Evolutionary conservation across 2,113 vertebrate genomes (phyloP).

Genomic region (human): DNA sequence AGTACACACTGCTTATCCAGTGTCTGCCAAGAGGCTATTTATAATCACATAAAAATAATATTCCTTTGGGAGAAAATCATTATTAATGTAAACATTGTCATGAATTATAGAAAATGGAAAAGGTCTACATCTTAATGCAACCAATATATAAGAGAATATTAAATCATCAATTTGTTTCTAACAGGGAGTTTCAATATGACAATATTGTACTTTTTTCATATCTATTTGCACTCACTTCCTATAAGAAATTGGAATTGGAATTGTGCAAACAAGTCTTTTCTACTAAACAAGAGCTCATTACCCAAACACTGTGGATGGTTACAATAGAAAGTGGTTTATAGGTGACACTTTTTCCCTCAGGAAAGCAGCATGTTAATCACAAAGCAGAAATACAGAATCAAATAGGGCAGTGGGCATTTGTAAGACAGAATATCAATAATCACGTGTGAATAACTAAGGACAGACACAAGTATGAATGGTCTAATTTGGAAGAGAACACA

Average conservation of each 20-base stretch:
- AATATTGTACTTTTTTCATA: background rate
- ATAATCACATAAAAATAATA: conserved; percentile 34
- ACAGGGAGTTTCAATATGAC: background rate
- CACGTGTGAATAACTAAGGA: background rate
- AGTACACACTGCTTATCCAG: conserved; percentile 9
- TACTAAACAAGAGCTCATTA: background rate
- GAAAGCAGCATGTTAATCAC: background rate
- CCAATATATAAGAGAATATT: background rate
- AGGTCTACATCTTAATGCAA: background rate
- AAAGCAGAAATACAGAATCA: background rate
- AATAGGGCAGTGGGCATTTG: background rate
- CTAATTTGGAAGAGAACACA: background rate
- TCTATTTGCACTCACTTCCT: conserved; percentile 12
- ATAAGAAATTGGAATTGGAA: background rate
- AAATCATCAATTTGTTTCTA: conserved; percentile 17
- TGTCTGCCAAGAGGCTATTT: conserved; percentile 13
- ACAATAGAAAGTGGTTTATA: background rate
- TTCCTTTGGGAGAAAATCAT: conserved; percentile 17
- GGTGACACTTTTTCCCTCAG: background rate
- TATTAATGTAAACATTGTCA: conserved; percentile 10
- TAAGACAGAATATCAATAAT: background rate
- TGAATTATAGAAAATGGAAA: conserved; percentile 2
- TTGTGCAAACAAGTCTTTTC: background rate
- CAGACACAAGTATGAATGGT: background rate
- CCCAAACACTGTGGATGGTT: background rate